phyloP scores from a whole-genome alignment of 2,797 vertebrate species.

The Xenentodon cancila region DNA sequence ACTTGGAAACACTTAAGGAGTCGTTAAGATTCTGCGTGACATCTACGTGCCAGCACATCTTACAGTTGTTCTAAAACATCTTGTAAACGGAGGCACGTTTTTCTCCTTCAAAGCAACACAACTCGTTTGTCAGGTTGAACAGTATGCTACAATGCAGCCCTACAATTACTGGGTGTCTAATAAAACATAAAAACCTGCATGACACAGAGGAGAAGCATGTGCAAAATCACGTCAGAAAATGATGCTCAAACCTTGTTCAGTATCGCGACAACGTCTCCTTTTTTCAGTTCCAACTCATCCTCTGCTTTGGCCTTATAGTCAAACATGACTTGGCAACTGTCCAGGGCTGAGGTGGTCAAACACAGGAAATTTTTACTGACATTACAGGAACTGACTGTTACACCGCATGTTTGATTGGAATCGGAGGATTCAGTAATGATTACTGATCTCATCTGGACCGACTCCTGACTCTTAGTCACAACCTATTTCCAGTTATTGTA shows the following conservation, averaged over 20 bases:
- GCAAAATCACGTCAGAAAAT: not conserved
- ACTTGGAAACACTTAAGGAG: too few relatives aligned
- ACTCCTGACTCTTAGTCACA: too few relatives aligned
- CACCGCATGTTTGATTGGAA: slow-evolving; percentile 6
- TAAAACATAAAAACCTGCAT: not conserved
- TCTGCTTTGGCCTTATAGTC: slow-evolving; percentile 80
- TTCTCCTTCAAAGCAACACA: slow-evolving; percentile 3
- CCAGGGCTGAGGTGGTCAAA: slow-evolving; percentile 61
- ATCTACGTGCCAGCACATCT: too few relatives aligned
- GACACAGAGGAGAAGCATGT: not conserved
- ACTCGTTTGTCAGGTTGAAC: slow-evolving; percentile 47
- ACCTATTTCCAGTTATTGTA: slow-evolving; percentile 3
- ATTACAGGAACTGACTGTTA: not conserved
- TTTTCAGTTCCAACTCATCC: slow-evolving; percentile 86
- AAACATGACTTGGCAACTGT: slow-evolving; percentile 87
- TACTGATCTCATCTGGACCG: slow-evolving; percentile 9
- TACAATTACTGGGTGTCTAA: not conserved
- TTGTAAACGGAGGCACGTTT: not conserved
- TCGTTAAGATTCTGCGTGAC: too few relatives aligned
- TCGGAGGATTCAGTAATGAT: not conserved
- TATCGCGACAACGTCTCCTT: slow-evolving; percentile 82
- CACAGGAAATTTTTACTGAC: slow-evolving; percentile 7
- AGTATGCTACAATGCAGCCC: not conserved
- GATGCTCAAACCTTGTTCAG: slow-evolving; percentile 84
- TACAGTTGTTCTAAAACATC: too few relatives aligned